Evolutionary conservation across 2,888 invertebrate genomes (phyloP).

Genomic region (Panopea generosa): DNA sequence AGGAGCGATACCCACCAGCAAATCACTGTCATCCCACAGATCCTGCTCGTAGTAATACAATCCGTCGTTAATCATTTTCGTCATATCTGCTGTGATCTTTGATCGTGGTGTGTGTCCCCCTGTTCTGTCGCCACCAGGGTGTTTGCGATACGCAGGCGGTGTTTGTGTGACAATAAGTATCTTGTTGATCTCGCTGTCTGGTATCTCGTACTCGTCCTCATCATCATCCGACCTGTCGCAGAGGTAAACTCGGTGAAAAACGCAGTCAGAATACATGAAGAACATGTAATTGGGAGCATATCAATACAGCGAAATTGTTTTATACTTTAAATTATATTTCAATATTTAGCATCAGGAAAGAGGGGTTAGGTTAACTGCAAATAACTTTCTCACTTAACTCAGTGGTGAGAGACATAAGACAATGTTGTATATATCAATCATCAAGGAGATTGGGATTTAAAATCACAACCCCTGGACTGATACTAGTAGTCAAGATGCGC

Average conservation of each 20-base stretch:
- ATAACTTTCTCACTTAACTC: no score
- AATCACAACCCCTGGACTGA: no score
- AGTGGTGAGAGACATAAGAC: no score
- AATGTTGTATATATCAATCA: no score
- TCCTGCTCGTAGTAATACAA: constrained; percentile 98
- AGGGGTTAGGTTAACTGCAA: no score
- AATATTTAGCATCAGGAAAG: no score
- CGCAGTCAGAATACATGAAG: neutral
- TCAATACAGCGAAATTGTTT: no score
- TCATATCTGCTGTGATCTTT: constrained; percentile 97
- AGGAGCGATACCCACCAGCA: constrained; percentile 54
- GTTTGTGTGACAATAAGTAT: constrained; percentile 97
- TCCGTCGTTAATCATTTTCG: constrained; percentile 98
- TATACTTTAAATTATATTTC: no score
- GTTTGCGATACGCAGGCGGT: constrained; percentile 88
- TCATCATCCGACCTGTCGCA: constrained; percentile 80
- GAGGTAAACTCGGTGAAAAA: no score
- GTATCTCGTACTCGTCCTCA: constrained; percentile 93
- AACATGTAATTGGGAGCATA: neutral
- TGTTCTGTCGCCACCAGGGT: constrained; percentile 95
- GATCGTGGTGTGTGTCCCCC: constrained; percentile 95
- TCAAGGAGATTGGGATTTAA: no score
- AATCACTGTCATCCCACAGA: constrained; percentile 89
- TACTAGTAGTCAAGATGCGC: no score
- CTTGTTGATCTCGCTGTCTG: constrained; percentile 96